phyloP scores from a whole-genome alignment of 2,113 vertebrate species.

The Pluvialis apricaria region DNA sequence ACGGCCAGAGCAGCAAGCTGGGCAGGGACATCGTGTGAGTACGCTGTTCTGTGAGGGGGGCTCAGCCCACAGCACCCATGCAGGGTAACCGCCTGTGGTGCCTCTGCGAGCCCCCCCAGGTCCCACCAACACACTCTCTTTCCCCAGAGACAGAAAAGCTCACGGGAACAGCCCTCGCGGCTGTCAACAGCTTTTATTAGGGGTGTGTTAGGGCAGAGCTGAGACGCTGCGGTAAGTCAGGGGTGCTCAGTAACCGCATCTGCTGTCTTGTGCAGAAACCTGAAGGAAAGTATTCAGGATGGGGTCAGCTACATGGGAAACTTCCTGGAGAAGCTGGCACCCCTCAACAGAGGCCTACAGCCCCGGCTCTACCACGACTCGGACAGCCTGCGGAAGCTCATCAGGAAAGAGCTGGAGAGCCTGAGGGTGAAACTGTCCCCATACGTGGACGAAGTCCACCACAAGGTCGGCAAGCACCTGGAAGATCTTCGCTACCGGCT shows the following conservation, averaged over 20 bases:
- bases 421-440: constrained; percentile 77
- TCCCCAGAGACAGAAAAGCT: background rate
- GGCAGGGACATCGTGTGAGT: constrained; percentile 45
- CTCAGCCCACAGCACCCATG: too few relatives aligned
- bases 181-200: rapidly evolving
- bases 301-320: constrained; percentile 63
- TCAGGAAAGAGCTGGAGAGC: constrained; percentile 81
- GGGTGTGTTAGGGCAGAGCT: rapidly evolving
- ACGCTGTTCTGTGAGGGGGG: rapidly evolving
- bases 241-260: background rate
- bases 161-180: rapidly evolving
- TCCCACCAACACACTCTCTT: rapidly evolving
- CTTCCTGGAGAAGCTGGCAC: constrained; percentile 62
- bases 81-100: too few relatives aligned
- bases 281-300: constrained; percentile 77
- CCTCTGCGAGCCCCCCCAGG: background rate
- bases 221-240: rapidly evolving
- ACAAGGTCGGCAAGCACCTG: constrained; percentile 56
- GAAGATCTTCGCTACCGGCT: constrained; percentile 61
- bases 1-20: constrained; percentile 67
- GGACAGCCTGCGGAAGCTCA: constrained; percentile 63
- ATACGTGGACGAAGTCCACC: constrained; percentile 62
- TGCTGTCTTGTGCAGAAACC: constrained; percentile 17
- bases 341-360: constrained; percentile 50
- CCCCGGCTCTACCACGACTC: constrained; percentile 67